Evolutionary conservation across 2,888 invertebrate genomes (phyloP), one percentile per base, ranked within the genome.

Genomic region (Hydriomena furcata): DNA sequence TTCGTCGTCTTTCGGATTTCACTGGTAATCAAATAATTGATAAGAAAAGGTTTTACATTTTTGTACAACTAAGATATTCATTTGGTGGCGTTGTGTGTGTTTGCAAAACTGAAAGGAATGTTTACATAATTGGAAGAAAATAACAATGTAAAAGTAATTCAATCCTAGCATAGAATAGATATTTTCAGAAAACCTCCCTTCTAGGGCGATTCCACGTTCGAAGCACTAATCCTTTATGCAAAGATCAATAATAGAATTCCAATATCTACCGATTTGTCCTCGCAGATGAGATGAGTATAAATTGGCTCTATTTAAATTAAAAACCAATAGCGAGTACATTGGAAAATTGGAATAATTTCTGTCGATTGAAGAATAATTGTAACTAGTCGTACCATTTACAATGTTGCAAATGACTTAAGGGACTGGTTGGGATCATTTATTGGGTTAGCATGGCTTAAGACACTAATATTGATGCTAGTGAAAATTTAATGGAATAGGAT

Each of bases 1-100:
- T 45, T 25, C 30, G n/a, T 43, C 21, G 28, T 31, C 23, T 40
- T 24, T 13, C 35, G 17, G 24, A 28, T 28, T 34, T 23, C 32
- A 34, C 46, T 52, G 34, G 21, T 23, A n/a, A 46, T 13, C 42
- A 36, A 52, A 43, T 24, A 43, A 27, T 23, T 5, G 1, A 1
- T 31, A 24, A 32, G 10, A 10, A 23, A 47, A 12, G 5, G 10
- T 40, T 7, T n/a, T 27, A 24, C 5, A 30, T 8, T 17, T 34
- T 13, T 21, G 11, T 30, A 13, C 1, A 27, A 28, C 7, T 7
- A 21, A 35, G 17, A 12, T n/a, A n/a, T n/a, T 13, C n/a, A 5
- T 23, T 5, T 27, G 7, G 1, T 17, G 1, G 11, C n/a, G 7
- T 43, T 38, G 20, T 28, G 37, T 52, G 46, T 52, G 52, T 43